Conservation (phyloP, 2,113 vertebrate genomes). For the chimpanzee (Pan troglodytes) region NHGRI_mPanTro3-v2.1_pri NC_072413.2:94179501-94180000, state of each 20-base stretch:
- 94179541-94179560: background rate
- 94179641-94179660: background rate
- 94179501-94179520: background rate
- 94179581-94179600: background rate
- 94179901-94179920: background rate
- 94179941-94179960: background rate
- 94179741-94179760: background rate
- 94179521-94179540: background rate
- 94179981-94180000: background rate
- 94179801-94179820: background rate
- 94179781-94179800: background rate
- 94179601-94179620: background rate
- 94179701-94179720: background rate
- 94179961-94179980: background rate
- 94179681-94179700: background rate
- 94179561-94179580: background rate
- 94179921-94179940: background rate
- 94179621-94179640: background rate
- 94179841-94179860: background rate
- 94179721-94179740: background rate
- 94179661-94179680: background rate
- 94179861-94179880: background rate
- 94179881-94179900: background rate
- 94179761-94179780: background rate
- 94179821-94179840: background rate